Base-by-base conservation (phyloP, 2,888 invertebrate species). In the Lithophane leautieri region DNA sequence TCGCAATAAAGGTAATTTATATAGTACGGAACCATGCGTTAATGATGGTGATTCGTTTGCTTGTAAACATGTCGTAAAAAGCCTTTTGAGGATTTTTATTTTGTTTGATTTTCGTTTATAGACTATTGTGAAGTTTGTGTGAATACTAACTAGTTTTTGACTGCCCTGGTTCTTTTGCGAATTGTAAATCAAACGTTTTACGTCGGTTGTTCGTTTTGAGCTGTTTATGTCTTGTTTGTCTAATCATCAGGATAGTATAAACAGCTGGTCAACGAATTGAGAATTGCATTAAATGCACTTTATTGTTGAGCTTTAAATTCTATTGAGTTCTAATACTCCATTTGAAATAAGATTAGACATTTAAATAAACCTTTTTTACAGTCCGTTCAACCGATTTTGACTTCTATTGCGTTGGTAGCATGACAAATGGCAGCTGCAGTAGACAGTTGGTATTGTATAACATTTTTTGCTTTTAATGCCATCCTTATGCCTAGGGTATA, bases 1-100 rank as follows among this genome's bases (percentile, higher is more conserved):
- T 84, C 85, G 90, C 85, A 86, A 90, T 92, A 92, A 92, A 91
- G 81, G 82, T 90, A 83, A 91, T 93, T 92, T 91, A 91, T 93
- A 92, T 91, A 91, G 86, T 90, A 89, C 86, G 87, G 90, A 90
- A 90, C 90, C 88, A 82, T 54, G 69, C 84, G 88, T 89, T 92
- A 92, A 92, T 91, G 87, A 90, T 72, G 63, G 75, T 78, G 80
- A 79, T 81, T 76, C 67, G 50, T 76, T 75, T 65, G 54, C 73
- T 81, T 83, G 85, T 88, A 87, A 86, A 86, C 87, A 87, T 83
- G 79, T 77, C 81, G 81, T 83, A 71, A 84, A 84, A 78, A 2
- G 50, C 63, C 63, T 82, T 78, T 78, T 74, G 60, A 76, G 62
- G 58, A 60, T 25, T 71, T 81, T 67, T 78, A 76, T 73, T 77